phyloP scores from a whole-genome alignment of 2,797 vertebrate species.

The Scolopax bukidnonensis region DNA sequence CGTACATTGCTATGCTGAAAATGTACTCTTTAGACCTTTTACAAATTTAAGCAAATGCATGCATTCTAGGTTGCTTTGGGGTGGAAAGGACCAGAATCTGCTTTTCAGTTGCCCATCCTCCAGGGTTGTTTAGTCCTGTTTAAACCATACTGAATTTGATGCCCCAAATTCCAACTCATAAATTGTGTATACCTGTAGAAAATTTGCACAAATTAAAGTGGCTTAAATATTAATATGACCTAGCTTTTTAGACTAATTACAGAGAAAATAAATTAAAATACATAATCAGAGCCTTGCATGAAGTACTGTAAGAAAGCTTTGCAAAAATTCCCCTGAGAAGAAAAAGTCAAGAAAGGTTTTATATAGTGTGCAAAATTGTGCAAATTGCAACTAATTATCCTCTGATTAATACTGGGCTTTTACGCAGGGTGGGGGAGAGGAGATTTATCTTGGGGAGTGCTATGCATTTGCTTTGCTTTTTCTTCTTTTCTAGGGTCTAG shows the following conservation, averaged over 20 bases:
- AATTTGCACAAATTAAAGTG: slow-evolving; percentile 41
- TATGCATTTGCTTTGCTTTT: not conserved
- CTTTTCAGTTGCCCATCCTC: not conserved
- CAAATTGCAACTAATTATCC: slow-evolving; percentile 29
- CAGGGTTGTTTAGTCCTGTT: not conserved
- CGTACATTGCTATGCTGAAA: not conserved
- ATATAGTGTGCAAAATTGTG: slow-evolving; percentile 23
- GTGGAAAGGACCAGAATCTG: not conserved
- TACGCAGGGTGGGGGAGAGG: not conserved
- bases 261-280: slow-evolving; percentile 51
- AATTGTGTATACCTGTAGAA: slow-evolving; percentile 9
- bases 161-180: slow-evolving; percentile 5
- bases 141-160: not conserved
- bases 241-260: slow-evolving; percentile 59
- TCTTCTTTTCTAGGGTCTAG: not conserved
- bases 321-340: slow-evolving; percentile 41
- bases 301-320: slow-evolving; percentile 22
- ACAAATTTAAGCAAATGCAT: not conserved
- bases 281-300: slow-evolving; percentile 38
- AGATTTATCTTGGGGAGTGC: not conserved
- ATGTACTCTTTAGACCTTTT: not conserved
- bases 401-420: not conserved
- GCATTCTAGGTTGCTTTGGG: not conserved
- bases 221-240: slow-evolving; percentile 63
- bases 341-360: slow-evolving; percentile 32